Base-by-base conservation (phyloP, 2,113 vertebrate species). In the Alectura lathami region DNA sequence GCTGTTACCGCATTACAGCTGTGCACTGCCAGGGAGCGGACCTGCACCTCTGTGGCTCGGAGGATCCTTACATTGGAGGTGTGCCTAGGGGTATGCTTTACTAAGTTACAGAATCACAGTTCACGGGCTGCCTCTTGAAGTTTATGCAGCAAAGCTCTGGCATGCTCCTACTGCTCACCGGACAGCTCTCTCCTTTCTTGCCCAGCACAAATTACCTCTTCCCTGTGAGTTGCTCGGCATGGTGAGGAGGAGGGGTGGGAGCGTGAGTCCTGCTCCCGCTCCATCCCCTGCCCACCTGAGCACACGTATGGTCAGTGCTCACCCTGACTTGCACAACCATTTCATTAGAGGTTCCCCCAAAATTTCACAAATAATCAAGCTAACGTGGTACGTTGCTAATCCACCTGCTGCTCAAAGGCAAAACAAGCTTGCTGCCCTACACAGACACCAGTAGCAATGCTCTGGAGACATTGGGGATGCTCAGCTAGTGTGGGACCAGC, bases 381-480 rank as follows among this genome's bases (percentile, higher is more conserved):
- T 4, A n/a, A 30, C 29, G 9, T 5, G 32, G 60, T 2, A 4
- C 2, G 36, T 47, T 72, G 34, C 68, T 32, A 8, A 94, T 81
- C 68, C 94, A 96, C 88, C 94, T 94, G 96, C 93, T 81, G 73
- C 85, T 81, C 51, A 8, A n/a, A 59, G 79, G 50, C 38, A 60
- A 48, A 38, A 4, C 12, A 20, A 38, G 2, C 36, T n/a, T 79
- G 26, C 29, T 83, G 23, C 8, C 13, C 18, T 12, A 15, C 11
- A 2, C 22, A 23, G 64, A 8, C 3, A 27, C 21, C 42, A 5
- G 10, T 24, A 51, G 4, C 53, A 18, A 9, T 1, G 36, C 29
- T 13, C 3, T 81, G 63, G 24, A 20, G 59, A 56, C 62, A 72
- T 72, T 3, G 8, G 63, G 48, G 66, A 27, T 40, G 17, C 76